A percentile compares a stretch with the other conserved stretches of the same genome.
phyloP scores from a whole-genome alignment of 2,888 invertebrate genomes.

The Melikaiella ostensackeni region DNA sequence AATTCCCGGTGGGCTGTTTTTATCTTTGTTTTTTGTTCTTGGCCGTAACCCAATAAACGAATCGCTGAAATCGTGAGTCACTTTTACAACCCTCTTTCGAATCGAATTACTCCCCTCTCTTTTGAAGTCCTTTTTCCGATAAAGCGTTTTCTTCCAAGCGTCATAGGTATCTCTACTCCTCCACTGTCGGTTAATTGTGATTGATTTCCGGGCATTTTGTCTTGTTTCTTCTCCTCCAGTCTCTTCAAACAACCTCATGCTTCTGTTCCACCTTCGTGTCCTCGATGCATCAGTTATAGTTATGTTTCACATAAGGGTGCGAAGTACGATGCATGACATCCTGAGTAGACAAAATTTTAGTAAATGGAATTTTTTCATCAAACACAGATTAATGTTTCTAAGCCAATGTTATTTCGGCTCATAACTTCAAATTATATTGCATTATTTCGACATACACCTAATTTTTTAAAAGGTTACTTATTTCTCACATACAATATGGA shows the following conservation, averaged over 20 bases:
- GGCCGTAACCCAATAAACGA: constrained; percentile 40
- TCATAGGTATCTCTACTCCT: constrained; percentile 27
- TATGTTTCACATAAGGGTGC: constrained; percentile 2
- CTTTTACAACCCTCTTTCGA: constrained; percentile 31
- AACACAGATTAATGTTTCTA: background rate
- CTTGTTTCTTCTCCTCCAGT: constrained; percentile 4
- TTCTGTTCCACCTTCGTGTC: background rate
- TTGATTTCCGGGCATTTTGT: constrained; percentile 24
- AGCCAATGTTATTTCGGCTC: background rate
- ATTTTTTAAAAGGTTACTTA: no score
- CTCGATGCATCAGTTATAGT: background rate
- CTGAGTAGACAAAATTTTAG: background rate
- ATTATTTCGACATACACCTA: no score
- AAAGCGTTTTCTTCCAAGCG: constrained; percentile 50
- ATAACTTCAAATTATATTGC: no score
- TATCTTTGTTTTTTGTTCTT: constrained; percentile 38
- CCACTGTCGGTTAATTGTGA: constrained; percentile 35
- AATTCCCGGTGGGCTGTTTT: constrained; percentile 35
- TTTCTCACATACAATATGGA: no score
- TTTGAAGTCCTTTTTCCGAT: constrained; percentile 49
- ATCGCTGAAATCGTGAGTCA: constrained; percentile 36
- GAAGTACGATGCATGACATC: background rate
- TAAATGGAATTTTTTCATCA: background rate
- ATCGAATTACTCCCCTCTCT: constrained; percentile 38
- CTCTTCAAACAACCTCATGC: constrained; percentile 3